Evolutionary conservation across 2,797 vertebrate species (phyloP), one percentile per base, ranked within the genome.

Genomic region (Sebastes kiyomatsui): DNA sequence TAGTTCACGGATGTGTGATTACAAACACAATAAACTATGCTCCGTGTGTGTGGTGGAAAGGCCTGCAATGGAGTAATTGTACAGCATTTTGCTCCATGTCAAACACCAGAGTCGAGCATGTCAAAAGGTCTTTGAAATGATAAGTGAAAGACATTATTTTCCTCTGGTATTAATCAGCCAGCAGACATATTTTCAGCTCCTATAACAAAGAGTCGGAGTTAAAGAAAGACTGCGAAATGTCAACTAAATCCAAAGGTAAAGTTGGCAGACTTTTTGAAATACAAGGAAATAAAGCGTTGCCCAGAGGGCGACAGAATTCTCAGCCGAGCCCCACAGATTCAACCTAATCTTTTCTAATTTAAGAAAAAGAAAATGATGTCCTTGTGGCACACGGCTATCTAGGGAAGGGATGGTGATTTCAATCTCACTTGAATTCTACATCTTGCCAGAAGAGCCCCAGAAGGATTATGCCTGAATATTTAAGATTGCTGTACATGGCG

Each of bases 291-390:
- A 80, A 78, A 83, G 77, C 79, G 77, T 78, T 85, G 73, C 84
- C 88, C 79, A 55, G 67, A 72, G 85, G 86, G 82, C 4, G 33
- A 75, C 54, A 83, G 33, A 77, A 85, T 80, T 82, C 75, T 72
- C 49, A 82, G 72, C 49, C 55, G 32, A 79, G 83, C 78, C 78
- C 35, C 49, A 23, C 28, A 72, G 77, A 89, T 79, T 86, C 82
- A 80, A 83, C 76, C 52, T 84, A 81, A 86, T 89, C 87, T 86
- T 90, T 94, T 93, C 86, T 87, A 87, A 91, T 90, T 90, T 86
- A 87, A 87, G 72, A 78, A 86, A 88, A 89, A 87, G 85, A 85
- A 92, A 89, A 91, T 85, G 0, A 88, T 86, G 73, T 91, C 81
- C 85, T 89, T 55, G 83, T 83, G 83, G 86, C 85, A 82, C 72